phyloP scores from a whole-genome alignment of 2,797 vertebrate species.

The Orientallactaga sibirica region DNA sequence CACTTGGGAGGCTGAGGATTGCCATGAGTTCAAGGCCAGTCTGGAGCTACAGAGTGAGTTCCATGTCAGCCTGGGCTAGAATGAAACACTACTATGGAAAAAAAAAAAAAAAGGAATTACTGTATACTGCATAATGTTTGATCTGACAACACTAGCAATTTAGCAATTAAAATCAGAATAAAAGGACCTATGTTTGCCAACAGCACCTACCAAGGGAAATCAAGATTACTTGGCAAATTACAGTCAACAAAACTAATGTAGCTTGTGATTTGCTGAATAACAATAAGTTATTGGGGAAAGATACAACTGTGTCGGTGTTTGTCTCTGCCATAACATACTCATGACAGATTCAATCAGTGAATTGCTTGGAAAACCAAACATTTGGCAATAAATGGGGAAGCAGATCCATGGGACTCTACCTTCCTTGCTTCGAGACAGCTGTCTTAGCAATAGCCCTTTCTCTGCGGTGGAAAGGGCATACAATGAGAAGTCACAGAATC shows the following conservation, averaged over 20 bases:
- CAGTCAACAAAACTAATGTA: not conserved
- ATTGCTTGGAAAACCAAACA: constrained; percentile 28
- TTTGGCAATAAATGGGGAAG: constrained; percentile 17
- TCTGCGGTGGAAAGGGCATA: not conserved
- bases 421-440: constrained; percentile 24
- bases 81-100: too few species aligned
- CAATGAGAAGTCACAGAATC: constrained; percentile 46
- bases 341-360: not conserved
- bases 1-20: too few species aligned
- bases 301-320: not conserved
- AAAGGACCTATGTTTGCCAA: not conserved
- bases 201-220: constrained; percentile 1
- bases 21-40: too few species aligned
- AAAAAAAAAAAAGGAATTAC: too few species aligned
- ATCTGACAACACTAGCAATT: not conserved
- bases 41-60: too few species aligned
- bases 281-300: not conserved
- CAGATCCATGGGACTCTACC: not conserved
- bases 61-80: too few species aligned
- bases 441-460: not conserved
- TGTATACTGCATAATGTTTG: not conserved
- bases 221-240: not conserved
- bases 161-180: not conserved
- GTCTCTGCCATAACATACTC: not conserved
- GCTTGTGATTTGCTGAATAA: not conserved